Base-by-base conservation (phyloP, 2,113 vertebrate genomes). In the Alexandromys fortis region DNA sequence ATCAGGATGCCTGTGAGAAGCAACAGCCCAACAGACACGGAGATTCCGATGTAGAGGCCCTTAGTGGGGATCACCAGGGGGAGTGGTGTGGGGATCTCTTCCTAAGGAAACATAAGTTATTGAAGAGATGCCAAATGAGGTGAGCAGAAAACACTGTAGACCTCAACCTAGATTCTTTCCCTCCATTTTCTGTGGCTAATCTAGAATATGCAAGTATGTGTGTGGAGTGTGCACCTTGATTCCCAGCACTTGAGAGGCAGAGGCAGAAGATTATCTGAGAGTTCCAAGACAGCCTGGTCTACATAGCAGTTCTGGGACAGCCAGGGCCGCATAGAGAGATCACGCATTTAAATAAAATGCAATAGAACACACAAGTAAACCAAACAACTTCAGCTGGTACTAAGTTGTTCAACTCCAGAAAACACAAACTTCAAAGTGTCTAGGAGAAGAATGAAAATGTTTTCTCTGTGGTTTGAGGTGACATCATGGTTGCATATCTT, bases 81-180 rank as follows among this genome's bases (percentile, higher is more conserved):
- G 16, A 2, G 35, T 8, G 65, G 28, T 17, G 10, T 70, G 0
- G 68, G 33, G 13, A 77, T 86, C 0, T 0, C 0, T 9, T 95
- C 91, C 97, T 98, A 68, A 78, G 19, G 77, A 97, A 96, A 96
- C 70, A 97, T 52, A 86, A 45, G 49, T 17, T 24, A 86, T 47
- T 2, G 8, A 61, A 95, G 72, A 86, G 90, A 22, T 49, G 47
- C 3, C 86, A 68, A 47, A 11, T 97, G 28, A 98, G 65, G 92
- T 28, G 7, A n/a, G 24, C 11, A 92, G 26, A 90, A 92, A 89
- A 58, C 49, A 82, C 7, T 2, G 9, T 17, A 67, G 52, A 47
- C 24, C 21, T 33, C 79, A 63, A 6, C 33, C 35, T 52, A 38
- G 19, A 16, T 26, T 65, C 45, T 67, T 67, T 14, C 5, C 67